Evolutionary conservation across 2,113 vertebrate genomes (phyloP), one percentile per base, ranked within the genome.

Genomic region (Periophthalmus modestus): DNA sequence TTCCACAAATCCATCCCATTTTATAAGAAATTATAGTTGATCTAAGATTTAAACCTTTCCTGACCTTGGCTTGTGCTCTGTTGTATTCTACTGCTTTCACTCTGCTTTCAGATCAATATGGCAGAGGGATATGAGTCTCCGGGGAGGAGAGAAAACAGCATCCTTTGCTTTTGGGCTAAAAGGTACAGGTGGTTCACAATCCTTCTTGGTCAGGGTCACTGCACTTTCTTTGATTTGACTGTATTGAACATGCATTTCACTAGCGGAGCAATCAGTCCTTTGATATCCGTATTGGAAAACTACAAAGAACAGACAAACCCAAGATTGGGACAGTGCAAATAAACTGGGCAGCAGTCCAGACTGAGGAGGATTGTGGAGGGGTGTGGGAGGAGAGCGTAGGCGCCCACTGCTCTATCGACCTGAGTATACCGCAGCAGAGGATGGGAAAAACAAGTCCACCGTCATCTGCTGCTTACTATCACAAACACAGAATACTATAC

Each of bases 301-400:
- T 66, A 63, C 78, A 72, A 85, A 90, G 84, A 70, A 79, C 66
- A 89, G 76, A 84, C 83, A 86, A 70, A 88, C 89, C 87, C 72
- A 80, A 88, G 87, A 86, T 82, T 80, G 79, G 50, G 68, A 78
- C 74, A 81, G 87, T 87, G 78, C 85, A 91, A 92, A 92, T 87
- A 88, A 87, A 89, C 82, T 63, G 79, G 92, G 91, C 89, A 74
- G 63, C 21, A 57, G 72, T 87, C 87, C 92, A 90, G 80, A 79
- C 83, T 71, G 82, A 90, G 87, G 85, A 86, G 87, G 84, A 59
- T 18, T 78, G 84, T 72, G 84, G 73, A 75, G 84, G 78, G 88
- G 68, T 75, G 82, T 73, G 72, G 83, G 85, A 88, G 89, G 58
- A 74, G 76, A 73, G 82, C 82, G 87, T 82, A 82, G 88, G 86